A percentile compares a stretch with the other conserved stretches of the same genome.
Conservation (phyloP, 2,797 vertebrate genomes). For the Melanotaenia nigrans region DNA sequence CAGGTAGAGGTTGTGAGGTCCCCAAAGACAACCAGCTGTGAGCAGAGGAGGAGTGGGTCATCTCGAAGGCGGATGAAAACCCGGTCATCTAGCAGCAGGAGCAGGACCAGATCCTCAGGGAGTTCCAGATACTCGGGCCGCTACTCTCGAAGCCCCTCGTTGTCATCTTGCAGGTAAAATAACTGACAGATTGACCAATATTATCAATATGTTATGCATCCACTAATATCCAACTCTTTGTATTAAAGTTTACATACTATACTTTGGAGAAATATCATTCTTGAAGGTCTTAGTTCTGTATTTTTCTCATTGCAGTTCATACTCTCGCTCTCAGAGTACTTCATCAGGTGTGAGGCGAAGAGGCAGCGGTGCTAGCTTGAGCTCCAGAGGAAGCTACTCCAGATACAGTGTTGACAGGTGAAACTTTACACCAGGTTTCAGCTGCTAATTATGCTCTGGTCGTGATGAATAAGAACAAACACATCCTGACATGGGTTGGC, state of each 20-base stretch:
- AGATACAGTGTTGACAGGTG: slow-evolving; percentile 90
- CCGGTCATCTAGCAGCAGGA: slow-evolving; percentile 81
- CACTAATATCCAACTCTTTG: neutral
- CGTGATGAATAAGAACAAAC: neutral
- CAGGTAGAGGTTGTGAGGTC: slow-evolving; percentile 75
- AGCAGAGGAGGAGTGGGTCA: slow-evolving; percentile 64
- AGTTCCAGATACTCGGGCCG: slow-evolving; percentile 84
- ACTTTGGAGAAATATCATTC: neutral
- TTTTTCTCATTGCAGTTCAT: slow-evolving; percentile 82
- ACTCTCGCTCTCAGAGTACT: slow-evolving; percentile 88
- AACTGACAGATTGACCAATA: neutral
- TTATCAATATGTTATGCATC: neutral
- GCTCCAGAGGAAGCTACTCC: slow-evolving; percentile 89
- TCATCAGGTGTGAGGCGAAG: slow-evolving; percentile 85
- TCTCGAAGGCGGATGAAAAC: slow-evolving; percentile 72
- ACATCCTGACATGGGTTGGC: neutral
- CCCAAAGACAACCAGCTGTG: slow-evolving; percentile 55
- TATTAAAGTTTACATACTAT: neutral
- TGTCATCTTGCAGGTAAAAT: slow-evolving; percentile 87
- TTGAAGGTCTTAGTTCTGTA: neutral
- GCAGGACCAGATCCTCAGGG: slow-evolving; percentile 80
- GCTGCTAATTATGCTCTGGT: slow-evolving; percentile 1
- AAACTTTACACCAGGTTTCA: neutral
- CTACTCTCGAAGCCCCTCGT: slow-evolving; percentile 87
- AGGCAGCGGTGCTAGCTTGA: slow-evolving; percentile 85